These are phyloP conservation scores for Drosophila yakuba DNA, from an alignment of 1,140 invertebrate genomes.

Conservation along the genomic window DNA sequence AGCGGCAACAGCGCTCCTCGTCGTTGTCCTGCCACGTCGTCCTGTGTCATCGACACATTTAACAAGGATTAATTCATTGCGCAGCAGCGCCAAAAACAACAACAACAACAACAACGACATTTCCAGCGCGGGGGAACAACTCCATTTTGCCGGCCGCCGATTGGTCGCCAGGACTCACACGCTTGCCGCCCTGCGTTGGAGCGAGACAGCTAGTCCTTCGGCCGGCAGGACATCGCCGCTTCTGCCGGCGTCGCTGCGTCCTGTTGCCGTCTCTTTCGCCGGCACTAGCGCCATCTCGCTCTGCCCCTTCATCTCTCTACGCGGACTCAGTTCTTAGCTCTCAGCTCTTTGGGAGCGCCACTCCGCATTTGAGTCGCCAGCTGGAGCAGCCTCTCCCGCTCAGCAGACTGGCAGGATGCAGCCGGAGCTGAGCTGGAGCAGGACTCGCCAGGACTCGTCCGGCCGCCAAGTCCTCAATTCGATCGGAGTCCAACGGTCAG, in stretches of 20 bases:
- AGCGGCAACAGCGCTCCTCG: conserved; percentile 63
- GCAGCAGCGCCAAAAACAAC: conserved; percentile 51
- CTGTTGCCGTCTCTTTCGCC: neutral
- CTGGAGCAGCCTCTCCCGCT: conserved; percentile 20
- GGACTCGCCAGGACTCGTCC: neutral
- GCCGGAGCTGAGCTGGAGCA: neutral
- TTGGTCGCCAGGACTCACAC: conserved; percentile 41
- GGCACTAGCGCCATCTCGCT: conserved; percentile 4
- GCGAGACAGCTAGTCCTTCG: conserved; percentile 35
- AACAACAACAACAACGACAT: neutral
- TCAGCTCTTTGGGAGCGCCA: neutral
- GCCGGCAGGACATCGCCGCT: conserved; percentile 17
- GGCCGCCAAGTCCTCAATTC: neutral
- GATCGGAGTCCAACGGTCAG: neutral
- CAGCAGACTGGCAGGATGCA: neutral
- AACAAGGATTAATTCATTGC: conserved; percentile 83
- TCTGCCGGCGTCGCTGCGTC: neutral
- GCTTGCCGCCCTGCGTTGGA: conserved; percentile 8
- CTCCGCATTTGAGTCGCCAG: conserved; percentile 19
- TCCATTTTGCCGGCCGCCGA: conserved; percentile 59
- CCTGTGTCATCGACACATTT: conserved; percentile 67
- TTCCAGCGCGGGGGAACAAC: conserved; percentile 14
- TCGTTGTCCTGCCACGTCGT: conserved; percentile 2
- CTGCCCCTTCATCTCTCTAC: neutral
- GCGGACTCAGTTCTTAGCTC: too few relatives aligned